These are phyloP conservation scores for Haliaeetus leucogaster DNA, from an alignment of 2,113 vertebrate species.

Conservation along the genomic window DNA sequence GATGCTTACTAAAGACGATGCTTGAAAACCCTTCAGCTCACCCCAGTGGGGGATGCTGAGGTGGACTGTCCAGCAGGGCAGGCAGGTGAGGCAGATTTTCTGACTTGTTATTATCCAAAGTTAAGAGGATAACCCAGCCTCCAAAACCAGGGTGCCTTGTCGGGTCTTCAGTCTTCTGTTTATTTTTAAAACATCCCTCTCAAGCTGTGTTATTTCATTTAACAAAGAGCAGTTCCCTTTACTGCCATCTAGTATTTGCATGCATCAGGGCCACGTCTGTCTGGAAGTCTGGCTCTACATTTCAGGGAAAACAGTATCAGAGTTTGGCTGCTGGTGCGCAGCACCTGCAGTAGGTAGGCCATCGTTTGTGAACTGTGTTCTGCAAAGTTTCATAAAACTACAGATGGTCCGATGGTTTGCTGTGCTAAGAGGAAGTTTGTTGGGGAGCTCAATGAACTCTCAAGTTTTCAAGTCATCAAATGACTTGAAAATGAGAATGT, in stretches of 20 bases:
- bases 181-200: conserved; percentile 11
- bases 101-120: background rate
- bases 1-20: background rate
- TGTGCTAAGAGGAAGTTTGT: background rate
- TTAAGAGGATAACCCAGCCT: background rate
- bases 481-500: background rate
- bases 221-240: conserved; percentile 4
- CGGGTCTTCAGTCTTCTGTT: background rate
- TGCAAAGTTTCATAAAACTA: background rate
- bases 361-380: fast-evolving
- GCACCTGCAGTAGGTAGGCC: background rate
- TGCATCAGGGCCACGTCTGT: background rate
- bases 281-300: background rate
- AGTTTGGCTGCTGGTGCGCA: background rate
- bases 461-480: background rate
- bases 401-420: background rate
- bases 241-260: background rate
- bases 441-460: background rate
- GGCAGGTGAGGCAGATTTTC: background rate
- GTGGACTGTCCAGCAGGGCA: background rate
- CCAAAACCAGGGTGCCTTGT: background rate
- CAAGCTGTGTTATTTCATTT: background rate
- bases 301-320: background rate
- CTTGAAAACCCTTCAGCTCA: background rate
- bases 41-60: background rate